A percentile compares a stretch with the other conserved stretches of the same genome.
phyloP scores from a whole-genome alignment of 2,113 vertebrate species.

The Oryzias javanicus region DNA sequence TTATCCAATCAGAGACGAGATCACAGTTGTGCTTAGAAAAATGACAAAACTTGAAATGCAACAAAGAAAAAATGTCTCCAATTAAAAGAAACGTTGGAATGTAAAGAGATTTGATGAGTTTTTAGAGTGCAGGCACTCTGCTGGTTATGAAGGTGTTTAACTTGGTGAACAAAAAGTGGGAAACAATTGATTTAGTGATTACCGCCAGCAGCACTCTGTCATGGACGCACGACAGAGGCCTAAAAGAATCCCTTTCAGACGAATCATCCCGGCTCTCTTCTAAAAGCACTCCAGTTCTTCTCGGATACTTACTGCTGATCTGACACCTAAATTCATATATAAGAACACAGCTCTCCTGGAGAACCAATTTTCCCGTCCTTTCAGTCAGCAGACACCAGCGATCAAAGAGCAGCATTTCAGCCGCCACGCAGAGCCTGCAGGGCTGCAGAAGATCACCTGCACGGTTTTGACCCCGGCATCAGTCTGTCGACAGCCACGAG shows the following conservation, averaged over 20 bases:
- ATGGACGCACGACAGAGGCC: slow-evolving; percentile 17
- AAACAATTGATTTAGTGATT: slow-evolving; percentile 38
- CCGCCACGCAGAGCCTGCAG: slow-evolving; percentile 5
- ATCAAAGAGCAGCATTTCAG: no score
- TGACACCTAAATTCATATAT: not conserved
- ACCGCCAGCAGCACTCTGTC: slow-evolving; percentile 34
- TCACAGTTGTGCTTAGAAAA: not conserved
- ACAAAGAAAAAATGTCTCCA: no score
- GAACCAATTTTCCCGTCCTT: not conserved
- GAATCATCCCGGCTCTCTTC: not conserved
- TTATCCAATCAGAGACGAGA: not conserved
- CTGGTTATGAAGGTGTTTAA: slow-evolving; percentile 37
- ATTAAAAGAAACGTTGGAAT: no score
- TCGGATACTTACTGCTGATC: not conserved
- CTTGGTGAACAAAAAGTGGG: not conserved
- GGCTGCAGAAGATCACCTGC: no score
- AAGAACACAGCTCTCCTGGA: not conserved
- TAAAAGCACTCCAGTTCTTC: not conserved
- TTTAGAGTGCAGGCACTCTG: slow-evolving; percentile 1
- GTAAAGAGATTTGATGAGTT: no score
- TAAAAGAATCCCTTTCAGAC: slow-evolving; percentile 2
- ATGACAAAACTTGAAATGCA: no score
- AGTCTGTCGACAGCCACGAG: no score
- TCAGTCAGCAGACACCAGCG: not conserved
- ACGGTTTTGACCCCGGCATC: no score